Evolutionary conservation across 37 sponge, comb jelly and placozoan species (phyloP), one percentile per base, ranked within the genome.

Genomic region (Tethya wilhelma): DNA sequence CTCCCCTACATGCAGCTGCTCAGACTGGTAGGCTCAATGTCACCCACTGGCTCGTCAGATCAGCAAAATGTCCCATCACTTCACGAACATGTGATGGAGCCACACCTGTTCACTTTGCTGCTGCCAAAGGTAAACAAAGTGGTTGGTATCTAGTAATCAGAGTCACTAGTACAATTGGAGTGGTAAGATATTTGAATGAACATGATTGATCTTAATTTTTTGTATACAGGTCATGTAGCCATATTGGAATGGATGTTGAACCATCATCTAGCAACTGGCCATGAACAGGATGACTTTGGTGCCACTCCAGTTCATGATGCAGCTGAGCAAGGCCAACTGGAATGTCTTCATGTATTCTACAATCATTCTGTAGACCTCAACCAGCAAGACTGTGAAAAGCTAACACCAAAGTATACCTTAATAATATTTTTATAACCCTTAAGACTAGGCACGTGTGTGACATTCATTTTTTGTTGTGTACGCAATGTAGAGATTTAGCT

Each of bases 21-120:
- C 93, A 92, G 64, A 92, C 82, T 25, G 96, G 96, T 9, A 79
- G 89, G 69, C 64, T 96, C 2, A 56, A 86, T 44, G 58, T 80
- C 59, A 85, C 81, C 22, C 79, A 92, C 65, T 96, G 96, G 96
- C 81, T 96, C 11, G 90, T 92, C 31, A 71, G 86, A 41, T 69
- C 79, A 33, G 96, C 87, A 4, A 69, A 84, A 8, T 92, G 90
- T 45, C 40, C 84, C 12, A 75, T 90, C 23, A 66, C 44, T 38
- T 81, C 82, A 17, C 59, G 75, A 43, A 88, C 97, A 14, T 44
- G 56, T 31, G 97, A 96, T 77, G 97, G 97, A 56, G 94, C 94
- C 31, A 96, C 97, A 33, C 94, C 91, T 7, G 86, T 96, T 4
- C 97, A 96, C 64, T 96, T 93, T 85, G 97, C 97, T 57, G 97